Conservation (phyloP, 2,113 vertebrate species). For the Enhydra lutris region DNA sequence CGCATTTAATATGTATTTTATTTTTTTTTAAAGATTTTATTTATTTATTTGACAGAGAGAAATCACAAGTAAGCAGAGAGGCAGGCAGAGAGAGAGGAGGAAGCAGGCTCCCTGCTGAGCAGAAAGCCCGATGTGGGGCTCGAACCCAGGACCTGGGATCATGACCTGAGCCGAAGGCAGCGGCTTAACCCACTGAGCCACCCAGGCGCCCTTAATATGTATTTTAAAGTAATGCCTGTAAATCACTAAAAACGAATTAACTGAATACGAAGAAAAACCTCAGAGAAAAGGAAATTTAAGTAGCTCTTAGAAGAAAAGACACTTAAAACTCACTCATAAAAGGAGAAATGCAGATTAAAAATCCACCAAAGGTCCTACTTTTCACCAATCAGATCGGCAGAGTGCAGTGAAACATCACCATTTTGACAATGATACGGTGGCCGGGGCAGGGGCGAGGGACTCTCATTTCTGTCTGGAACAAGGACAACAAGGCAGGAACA, state of each 20-base stretch:
- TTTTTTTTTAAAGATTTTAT: too few species aligned
- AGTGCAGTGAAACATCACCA: neutral
- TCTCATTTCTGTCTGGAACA: neutral
- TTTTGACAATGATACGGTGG: neutral
- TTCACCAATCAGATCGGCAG: neutral
- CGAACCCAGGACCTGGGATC: too few species aligned
- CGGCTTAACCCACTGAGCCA: too few species aligned
- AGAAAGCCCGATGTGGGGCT: too few species aligned
- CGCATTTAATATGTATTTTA: neutral
- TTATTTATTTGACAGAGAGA: too few species aligned
- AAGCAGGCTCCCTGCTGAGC: too few species aligned
- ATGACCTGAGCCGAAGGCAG: too few species aligned
- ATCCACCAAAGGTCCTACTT: neutral
- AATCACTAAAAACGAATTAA: neutral
- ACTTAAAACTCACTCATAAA: neutral
- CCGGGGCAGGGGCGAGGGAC: fast-evolving
- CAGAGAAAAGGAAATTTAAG: neutral
- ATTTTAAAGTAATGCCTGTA: neutral
- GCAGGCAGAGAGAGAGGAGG: too few species aligned
- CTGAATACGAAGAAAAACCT: neutral
- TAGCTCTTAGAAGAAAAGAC: neutral
- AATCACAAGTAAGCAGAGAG: too few species aligned
- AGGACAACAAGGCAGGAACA: neutral
- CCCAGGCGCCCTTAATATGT: too few species aligned
- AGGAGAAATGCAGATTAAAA: neutral